Percentiles rank a stretch among this genome's conserved stretches.
Evolutionary conservation across 2,113 vertebrate species (phyloP).

Genomic region (Empidonax alnorum): DNA sequence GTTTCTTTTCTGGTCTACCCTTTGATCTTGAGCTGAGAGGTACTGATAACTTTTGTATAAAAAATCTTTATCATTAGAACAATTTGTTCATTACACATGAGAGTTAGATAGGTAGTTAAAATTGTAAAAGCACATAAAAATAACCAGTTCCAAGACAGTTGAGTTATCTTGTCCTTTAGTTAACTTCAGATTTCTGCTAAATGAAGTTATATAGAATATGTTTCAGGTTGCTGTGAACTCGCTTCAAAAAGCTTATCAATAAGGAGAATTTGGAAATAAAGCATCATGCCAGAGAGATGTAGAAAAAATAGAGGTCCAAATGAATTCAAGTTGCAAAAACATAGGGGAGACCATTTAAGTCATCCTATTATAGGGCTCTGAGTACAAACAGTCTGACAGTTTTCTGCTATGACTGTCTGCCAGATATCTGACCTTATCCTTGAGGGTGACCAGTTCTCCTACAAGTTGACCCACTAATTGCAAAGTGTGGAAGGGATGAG

Average conservation of each 20-base stretch:
- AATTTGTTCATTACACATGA: neutral
- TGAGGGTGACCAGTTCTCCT: neutral
- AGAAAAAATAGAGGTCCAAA: neutral
- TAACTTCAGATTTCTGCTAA: neutral
- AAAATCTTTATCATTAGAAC: neutral
- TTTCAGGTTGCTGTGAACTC: neutral
- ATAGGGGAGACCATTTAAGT: neutral
- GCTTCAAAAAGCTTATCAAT: neutral
- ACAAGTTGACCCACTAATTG: neutral
- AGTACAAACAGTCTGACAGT: neutral
- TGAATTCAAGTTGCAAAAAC: neutral
- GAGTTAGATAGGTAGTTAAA: neutral
- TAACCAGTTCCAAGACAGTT: neutral
- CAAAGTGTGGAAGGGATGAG: neutral
- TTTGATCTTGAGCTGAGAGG: neutral
- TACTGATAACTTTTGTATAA: neutral
- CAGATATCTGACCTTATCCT: neutral
- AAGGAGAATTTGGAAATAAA: neutral
- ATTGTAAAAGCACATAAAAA: neutral
- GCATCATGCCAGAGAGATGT: neutral
- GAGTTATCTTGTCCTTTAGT: neutral
- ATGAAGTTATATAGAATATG: neutral
- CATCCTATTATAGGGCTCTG: neutral
- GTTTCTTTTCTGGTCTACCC: neutral
- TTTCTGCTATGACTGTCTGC: neutral